Evolutionary conservation across 2,797 vertebrate species (phyloP).

Genomic region (Phalloptychus januarius): DNA sequence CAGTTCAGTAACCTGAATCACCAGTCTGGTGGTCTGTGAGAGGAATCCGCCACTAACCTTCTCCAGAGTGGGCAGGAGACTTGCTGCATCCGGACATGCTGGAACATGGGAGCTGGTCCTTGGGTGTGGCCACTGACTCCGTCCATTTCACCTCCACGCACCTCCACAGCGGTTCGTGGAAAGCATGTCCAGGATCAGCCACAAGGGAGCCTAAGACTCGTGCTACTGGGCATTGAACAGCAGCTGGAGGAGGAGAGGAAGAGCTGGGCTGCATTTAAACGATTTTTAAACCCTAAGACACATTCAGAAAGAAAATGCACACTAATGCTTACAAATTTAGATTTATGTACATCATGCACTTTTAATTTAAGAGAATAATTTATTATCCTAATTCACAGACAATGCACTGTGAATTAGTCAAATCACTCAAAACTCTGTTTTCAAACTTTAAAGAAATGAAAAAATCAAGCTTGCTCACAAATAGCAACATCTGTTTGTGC

Average conservation of each 20-base stretch:
- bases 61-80: slow-evolving; percentile 73
- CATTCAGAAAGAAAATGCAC: neutral
- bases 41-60: slow-evolving; percentile 65
- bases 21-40: slow-evolving; percentile 14
- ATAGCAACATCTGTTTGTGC: neutral
- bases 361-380: neutral
- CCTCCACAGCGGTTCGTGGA: slow-evolving; percentile 61
- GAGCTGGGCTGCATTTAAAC: neutral
- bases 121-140: slow-evolving; percentile 67
- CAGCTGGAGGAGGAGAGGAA: slow-evolving; percentile 27
- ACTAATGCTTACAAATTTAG: neutral
- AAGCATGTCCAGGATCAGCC: slow-evolving; percentile 70
- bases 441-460: neutral
- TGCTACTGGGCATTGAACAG: slow-evolving; percentile 61
- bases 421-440: neutral
- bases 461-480: neutral
- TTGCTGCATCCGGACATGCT: slow-evolving; percentile 75
- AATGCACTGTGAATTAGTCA: too few relatives aligned
- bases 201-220: slow-evolving; percentile 61
- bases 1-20: slow-evolving; percentile 54
- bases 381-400: neutral
- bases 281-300: neutral
- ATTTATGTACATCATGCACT: neutral
- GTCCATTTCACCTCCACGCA: slow-evolving; percentile 74
- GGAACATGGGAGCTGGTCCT: slow-evolving; percentile 66